Conservation (phyloP, 64 coral and sea anemone genomes). For the Cladopsammia gracilis region DNA sequence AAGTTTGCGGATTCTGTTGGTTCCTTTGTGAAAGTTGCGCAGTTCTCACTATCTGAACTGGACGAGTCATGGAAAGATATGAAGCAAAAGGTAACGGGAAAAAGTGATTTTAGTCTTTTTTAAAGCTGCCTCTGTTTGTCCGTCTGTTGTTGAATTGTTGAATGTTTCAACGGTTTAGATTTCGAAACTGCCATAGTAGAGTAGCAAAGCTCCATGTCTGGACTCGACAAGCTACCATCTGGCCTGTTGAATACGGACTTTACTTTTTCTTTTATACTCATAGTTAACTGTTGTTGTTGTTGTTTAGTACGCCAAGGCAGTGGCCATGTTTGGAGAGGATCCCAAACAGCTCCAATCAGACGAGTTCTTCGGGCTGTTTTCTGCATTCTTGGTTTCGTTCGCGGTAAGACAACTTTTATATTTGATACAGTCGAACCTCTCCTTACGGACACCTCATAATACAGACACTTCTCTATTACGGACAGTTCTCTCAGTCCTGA, state of each 20-base stretch:
- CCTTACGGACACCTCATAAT: too few species aligned
- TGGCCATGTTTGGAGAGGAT: slow-evolving; percentile 95
- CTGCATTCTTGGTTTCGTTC: slow-evolving; percentile 93
- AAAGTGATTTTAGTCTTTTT: too few species aligned
- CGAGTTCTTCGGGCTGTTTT: slow-evolving; percentile 96
- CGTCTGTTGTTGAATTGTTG: too few species aligned
- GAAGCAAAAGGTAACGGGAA: slow-evolving; percentile 75
- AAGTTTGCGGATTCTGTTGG: slow-evolving; percentile 82
- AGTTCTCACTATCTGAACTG: slow-evolving; percentile 83
- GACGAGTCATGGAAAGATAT: slow-evolving; percentile 97
- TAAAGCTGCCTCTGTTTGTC: not conserved
- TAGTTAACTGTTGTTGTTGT: not conserved
- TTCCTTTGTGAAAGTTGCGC: slow-evolving; percentile 91
- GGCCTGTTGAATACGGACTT: not conserved
- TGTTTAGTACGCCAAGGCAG: slow-evolving; percentile 86
- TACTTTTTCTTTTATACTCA: not conserved
- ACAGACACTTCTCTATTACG: too few species aligned
- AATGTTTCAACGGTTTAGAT: too few species aligned
- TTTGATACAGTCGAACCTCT: not conserved
- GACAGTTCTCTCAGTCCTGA: too few species aligned
- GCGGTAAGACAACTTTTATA: slow-evolving; percentile 81
- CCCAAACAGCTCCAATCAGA: slow-evolving; percentile 89
- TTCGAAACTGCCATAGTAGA: too few species aligned
- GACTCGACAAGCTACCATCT: too few species aligned
- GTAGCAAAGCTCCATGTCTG: too few species aligned